Conservation (phyloP, 1,140 invertebrate genomes). For the silkworm (Bombyx mori) region ASM3026992v2 NC_085116.1:10684501-10685000, state of each 20-base stretch:
- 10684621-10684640: constrained; percentile 63
- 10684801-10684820: no score
- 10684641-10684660: constrained; percentile 61
- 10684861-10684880: no score
- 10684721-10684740: constrained; percentile 40
- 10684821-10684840: no score
- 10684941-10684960: not conserved
- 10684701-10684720: constrained; percentile 67
- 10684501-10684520: no score
- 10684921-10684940: not conserved
- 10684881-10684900: no score
- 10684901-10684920: no score
- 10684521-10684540: no score
- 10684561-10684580: constrained; percentile 31
- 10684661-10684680: constrained; percentile 70
- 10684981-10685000: not conserved
- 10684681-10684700: constrained; percentile 66
- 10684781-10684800: no score
- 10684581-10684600: constrained; percentile 57
- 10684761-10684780: no score
- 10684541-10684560: not conserved
- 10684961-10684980: constrained; percentile 1
- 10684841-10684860: no score
- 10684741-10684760: constrained; percentile 1
- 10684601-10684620: constrained; percentile 70